These are phyloP conservation scores for Pachycephus smyrnensis DNA, from an alignment of 2,888 invertebrate genomes.

Conservation along the genomic window DNA sequence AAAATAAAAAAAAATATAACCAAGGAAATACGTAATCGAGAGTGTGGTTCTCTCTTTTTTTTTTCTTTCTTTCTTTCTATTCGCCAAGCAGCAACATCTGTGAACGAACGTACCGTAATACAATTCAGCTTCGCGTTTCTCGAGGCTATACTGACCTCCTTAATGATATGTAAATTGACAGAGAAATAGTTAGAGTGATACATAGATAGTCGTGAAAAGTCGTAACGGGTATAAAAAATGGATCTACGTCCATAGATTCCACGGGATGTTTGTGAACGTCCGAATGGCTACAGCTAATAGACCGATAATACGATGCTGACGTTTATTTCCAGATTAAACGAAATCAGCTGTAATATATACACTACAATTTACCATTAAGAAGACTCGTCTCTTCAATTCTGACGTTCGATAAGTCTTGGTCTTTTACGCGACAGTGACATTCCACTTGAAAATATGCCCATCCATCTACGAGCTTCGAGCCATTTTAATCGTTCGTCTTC, in stretches of 20 bases:
- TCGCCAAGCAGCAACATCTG: neutral
- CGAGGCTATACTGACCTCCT: neutral
- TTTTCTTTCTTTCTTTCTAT: too few species aligned
- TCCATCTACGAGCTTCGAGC: neutral
- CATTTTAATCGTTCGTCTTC: neutral
- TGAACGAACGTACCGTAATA: neutral
- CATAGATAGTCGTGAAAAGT: neutral
- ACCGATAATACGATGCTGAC: neutral
- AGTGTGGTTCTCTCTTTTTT: neutral
- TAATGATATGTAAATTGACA: conserved; percentile 4
- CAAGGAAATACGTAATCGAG: neutral
- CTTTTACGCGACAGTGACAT: neutral
- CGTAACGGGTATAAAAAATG: neutral
- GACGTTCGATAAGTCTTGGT: neutral
- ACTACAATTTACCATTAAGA: neutral
- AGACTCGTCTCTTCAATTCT: neutral
- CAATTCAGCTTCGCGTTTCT: neutral
- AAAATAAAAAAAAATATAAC: neutral
- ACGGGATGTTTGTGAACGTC: neutral
- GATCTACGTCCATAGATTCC: neutral
- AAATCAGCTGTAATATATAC: neutral
- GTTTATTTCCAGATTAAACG: neutral
- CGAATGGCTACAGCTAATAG: neutral
- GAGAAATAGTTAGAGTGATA: neutral
- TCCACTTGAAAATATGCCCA: neutral